Conservation (phyloP, 2,113 vertebrate species). For the Crotalus tigris region DNA sequence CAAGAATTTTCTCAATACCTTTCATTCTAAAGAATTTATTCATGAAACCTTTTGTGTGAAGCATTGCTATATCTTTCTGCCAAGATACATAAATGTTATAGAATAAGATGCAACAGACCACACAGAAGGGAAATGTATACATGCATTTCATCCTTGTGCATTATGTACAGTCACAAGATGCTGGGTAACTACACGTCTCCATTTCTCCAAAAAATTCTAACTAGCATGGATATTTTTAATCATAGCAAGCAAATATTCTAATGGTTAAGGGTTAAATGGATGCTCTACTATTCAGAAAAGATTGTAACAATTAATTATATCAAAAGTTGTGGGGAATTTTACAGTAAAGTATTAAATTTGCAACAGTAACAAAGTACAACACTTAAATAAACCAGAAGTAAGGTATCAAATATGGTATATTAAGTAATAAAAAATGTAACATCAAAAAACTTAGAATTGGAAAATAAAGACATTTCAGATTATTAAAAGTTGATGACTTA, state of each 20-base stretch:
- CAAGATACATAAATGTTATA: not conserved
- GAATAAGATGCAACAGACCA: not conserved
- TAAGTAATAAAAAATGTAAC: not conserved
- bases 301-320: not conserved
- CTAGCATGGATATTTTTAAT: not conserved
- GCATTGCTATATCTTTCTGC: not conserved
- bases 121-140: not conserved
- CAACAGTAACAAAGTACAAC: not conserved
- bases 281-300: not conserved
- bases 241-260: not conserved
- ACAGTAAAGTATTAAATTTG: not conserved
- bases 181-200: not conserved
- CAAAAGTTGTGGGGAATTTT: not conserved
- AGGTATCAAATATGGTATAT: not conserved
- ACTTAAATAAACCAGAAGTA: not conserved
- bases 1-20: not conserved
- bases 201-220: not conserved
- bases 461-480: not conserved
- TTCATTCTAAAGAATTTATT: not conserved
- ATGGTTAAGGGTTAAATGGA: not conserved
- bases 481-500: not conserved
- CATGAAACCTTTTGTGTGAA: not conserved
- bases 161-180: not conserved
- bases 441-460: not conserved
- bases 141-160: not conserved